Evolutionary conservation across 2,113 vertebrate species (phyloP), one percentile per base, ranked within the genome.

Genomic region (Athene noctua): DNA sequence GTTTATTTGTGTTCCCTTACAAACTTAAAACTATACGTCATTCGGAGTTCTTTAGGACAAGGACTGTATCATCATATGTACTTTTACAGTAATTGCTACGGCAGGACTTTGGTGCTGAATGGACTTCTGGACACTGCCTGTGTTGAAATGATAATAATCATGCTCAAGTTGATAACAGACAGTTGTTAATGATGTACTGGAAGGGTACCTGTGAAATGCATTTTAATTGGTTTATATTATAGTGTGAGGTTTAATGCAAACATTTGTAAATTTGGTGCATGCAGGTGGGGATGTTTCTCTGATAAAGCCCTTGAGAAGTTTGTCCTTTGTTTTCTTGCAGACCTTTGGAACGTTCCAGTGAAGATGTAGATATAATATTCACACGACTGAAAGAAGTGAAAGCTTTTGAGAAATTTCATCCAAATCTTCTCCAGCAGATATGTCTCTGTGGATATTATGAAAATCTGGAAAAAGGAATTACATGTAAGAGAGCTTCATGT

Each of bases 281-380:
- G 22, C 46, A 23, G 19, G 11, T 84, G 44, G 11, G 15, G 15
- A 26, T 70, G 7, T 61, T 88, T 92, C 18, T 91, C 32, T 92
- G 61, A 61, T 68, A 66, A 89, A 95, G 30, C 21, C n/a, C 26
- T 75, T 87, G n/a, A 75, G 25, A 94, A 70, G 75, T 21, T 79
- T 94, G 12, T 84, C 36, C 78, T 84, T 94, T 91, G 61, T 96
- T 89, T 96, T 55, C 94, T 74, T 97, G 27, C 90, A 99, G 99
- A 91, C 99, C 99, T 11, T 95, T 98, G 78, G 99, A 99, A 91
- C 99, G 99, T 68, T 99, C 99, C 6, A 98, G 98, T 83, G 99
- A 99, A 97, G 99, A 99, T 97, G 98, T 99, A 72, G 99, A 99
- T 97, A 99, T 99, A 90, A 99, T 99, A 94, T 98, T 99, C 97